A percentile compares a stretch with the other conserved stretches of the same genome.
Evolutionary conservation across 2,888 invertebrate species (phyloP).

Genomic region (Bembecia ichneumoniformis): DNA sequence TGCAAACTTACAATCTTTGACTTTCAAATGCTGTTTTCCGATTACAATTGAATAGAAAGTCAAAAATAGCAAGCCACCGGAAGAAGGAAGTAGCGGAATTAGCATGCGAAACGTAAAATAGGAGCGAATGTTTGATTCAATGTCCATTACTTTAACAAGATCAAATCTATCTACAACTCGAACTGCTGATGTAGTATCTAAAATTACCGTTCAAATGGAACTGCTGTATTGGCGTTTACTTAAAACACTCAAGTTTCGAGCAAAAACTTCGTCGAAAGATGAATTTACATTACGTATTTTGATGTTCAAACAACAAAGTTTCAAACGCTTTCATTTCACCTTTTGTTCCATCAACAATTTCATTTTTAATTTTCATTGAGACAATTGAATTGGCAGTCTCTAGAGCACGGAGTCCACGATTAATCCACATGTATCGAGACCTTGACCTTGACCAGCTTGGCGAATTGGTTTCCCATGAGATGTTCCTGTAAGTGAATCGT

Average conservation of each 20-base stretch:
- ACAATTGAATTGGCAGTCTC: too few relatives aligned
- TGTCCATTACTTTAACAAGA: background rate
- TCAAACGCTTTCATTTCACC: too few relatives aligned
- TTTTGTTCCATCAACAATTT: too few relatives aligned
- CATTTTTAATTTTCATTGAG: too few relatives aligned
- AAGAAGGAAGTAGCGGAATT: constrained; percentile 39
- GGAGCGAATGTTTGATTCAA: constrained; percentile 37
- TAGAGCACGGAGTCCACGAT: too few relatives aligned
- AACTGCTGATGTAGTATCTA: background rate
- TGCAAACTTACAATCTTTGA: constrained; percentile 48
- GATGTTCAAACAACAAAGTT: too few relatives aligned
- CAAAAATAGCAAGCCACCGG: constrained; percentile 11
- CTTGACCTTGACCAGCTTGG: too few relatives aligned
- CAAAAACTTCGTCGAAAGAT: too few relatives aligned
- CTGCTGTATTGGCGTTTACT: background rate
- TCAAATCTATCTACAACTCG: background rate
- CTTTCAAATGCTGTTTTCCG: constrained; percentile 18
- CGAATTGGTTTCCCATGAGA: too few relatives aligned
- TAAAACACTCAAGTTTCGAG: background rate
- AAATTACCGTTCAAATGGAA: background rate
- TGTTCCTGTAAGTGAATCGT: background rate
- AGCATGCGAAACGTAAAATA: constrained; percentile 66
- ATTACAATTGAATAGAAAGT: background rate
- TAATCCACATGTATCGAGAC: too few relatives aligned
- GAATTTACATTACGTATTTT: too few relatives aligned